Evolutionary conservation across 2,888 invertebrate species (phyloP).

Genomic region (Drosophila atroscutellata): DNA sequence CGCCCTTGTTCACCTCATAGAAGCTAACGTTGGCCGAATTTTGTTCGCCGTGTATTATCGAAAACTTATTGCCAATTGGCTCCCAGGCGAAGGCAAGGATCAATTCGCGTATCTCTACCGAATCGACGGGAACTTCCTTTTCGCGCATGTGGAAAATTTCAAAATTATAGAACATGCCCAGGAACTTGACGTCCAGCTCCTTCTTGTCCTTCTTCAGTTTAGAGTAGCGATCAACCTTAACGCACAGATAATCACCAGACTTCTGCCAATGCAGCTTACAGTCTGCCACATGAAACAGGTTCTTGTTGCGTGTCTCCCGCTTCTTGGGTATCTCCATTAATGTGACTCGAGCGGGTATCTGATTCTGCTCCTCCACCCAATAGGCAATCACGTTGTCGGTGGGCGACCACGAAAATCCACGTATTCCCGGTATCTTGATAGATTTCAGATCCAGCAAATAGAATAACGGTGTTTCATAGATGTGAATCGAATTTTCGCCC

Average conservation of each 20-base stretch:
- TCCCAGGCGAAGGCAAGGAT: constrained; percentile 99
- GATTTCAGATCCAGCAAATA: constrained; percentile 97
- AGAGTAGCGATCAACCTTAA: constrained; percentile 94
- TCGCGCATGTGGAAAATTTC: constrained; percentile 99
- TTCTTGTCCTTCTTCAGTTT: constrained; percentile 97
- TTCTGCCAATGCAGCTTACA: constrained; percentile 99
- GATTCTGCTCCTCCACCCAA: constrained; percentile 99
- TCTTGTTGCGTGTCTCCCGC: constrained; percentile 95
- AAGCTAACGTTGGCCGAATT: constrained; percentile 94
- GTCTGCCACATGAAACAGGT: constrained; percentile 98
- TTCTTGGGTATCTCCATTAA: constrained; percentile 96
- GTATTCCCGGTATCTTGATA: constrained; percentile 94
- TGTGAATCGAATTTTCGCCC: constrained; percentile 92
- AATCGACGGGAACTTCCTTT: constrained; percentile 98
- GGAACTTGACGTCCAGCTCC: constrained; percentile 95
- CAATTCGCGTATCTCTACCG: constrained; percentile 96
- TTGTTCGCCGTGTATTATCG: constrained; percentile 97
- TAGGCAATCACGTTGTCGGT: constrained; percentile 98
- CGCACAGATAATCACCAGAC: constrained; percentile 98
- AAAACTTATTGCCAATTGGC: constrained; percentile 97
- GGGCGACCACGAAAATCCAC: constrained; percentile 99
- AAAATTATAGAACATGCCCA: constrained; percentile 98
- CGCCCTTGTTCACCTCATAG: constrained; percentile 95
- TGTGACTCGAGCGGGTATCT: constrained; percentile 97
- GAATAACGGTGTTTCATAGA: constrained; percentile 98